Evolutionary conservation across 1,140 invertebrate species (phyloP).

Genomic region (Acromyrmex echinatior): DNA sequence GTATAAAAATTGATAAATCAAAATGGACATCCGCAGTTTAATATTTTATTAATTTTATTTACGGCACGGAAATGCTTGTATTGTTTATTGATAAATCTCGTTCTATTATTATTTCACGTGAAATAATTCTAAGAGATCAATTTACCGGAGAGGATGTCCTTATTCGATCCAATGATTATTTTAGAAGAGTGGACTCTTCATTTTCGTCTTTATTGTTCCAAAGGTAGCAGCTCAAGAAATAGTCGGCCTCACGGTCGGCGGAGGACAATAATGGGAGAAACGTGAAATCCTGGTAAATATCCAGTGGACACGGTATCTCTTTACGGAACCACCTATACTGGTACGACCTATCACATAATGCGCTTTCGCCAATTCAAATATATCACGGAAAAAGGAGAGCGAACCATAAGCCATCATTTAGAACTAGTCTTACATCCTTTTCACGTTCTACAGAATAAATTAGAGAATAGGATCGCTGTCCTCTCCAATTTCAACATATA

Average conservation of each 20-base stretch:
- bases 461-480: not conserved
- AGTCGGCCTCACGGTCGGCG: not conserved
- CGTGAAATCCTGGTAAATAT: conserved; percentile 10
- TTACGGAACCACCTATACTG: not conserved
- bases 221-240: not conserved
- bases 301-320: not conserved
- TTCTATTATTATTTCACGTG: conserved; percentile 18
- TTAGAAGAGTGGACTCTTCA: not conserved
- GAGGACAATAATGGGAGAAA: not conserved
- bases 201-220: not conserved
- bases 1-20: not conserved
- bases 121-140: not conserved
- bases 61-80: not conserved
- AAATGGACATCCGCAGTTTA: not conserved
- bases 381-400: not conserved
- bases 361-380: not conserved
- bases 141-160: not conserved
- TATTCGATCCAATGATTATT: conserved; percentile 21
- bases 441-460: conserved; percentile 11
- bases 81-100: not conserved
- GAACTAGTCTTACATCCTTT: conserved; percentile 22
- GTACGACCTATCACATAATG: conserved; percentile 7
- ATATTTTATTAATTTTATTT: not conserved
- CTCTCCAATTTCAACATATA: conserved; percentile 54
- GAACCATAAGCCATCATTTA: not conserved